phyloP scores from a whole-genome alignment of 2,113 vertebrate genomes.

The Ardeotis arabs region DNA sequence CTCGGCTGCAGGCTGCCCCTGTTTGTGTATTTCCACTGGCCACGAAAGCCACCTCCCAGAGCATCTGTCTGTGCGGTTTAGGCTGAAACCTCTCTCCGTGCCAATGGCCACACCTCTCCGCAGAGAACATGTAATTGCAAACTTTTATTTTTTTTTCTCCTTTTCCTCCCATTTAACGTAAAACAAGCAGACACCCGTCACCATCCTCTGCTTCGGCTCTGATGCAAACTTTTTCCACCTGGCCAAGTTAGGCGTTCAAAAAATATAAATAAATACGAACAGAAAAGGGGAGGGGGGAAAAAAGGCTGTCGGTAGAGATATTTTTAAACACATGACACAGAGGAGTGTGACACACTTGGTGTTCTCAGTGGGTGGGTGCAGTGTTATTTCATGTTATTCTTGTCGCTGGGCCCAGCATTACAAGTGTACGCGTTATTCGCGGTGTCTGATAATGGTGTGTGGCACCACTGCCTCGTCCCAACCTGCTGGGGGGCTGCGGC shows the following conservation, averaged over 20 bases:
- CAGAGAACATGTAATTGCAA: conserved; percentile 63
- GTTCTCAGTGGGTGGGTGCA: conserved; percentile 79
- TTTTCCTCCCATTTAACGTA: not conserved
- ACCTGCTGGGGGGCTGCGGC: not conserved
- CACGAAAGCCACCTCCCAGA: conserved; percentile 27
- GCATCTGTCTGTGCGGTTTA: conserved; percentile 50
- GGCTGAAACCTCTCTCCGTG: conserved; percentile 16
- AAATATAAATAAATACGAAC: conserved; percentile 17
- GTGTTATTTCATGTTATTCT: conserved; percentile 73
- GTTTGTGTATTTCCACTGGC: conserved; percentile 44
- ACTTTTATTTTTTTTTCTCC: not conserved
- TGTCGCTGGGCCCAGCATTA: conserved; percentile 74
- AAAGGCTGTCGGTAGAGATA: conserved; percentile 20
- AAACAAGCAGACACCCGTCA: not conserved
- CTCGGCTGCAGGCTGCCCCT: conserved; percentile 2
- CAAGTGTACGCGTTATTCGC: conserved; percentile 41
- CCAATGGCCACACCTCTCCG: conserved; percentile 72
- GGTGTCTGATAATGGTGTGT: not conserved
- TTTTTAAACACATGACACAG: conserved; percentile 79
- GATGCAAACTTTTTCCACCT: conserved; percentile 74
- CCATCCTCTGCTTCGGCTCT: not conserved
- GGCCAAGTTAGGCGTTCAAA: conserved; percentile 24
- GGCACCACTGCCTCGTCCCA: conserved; percentile 18
- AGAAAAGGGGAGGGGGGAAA: not conserved
- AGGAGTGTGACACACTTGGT: conserved; percentile 75